phyloP scores from a whole-genome alignment of 2,113 vertebrate species.

The Leiothrix lutea region DNA sequence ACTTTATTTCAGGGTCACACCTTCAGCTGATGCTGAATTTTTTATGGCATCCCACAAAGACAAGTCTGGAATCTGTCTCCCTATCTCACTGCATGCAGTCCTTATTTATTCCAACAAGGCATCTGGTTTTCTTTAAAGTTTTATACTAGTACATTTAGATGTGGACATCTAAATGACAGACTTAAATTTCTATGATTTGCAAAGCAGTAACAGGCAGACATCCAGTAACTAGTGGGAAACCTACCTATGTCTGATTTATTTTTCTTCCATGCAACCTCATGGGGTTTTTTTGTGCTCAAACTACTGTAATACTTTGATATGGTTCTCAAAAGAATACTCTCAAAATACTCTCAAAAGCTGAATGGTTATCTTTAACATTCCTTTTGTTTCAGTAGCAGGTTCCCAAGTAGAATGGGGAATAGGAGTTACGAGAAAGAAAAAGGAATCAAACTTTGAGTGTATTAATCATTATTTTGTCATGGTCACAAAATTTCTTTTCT shows the following conservation, averaged over 20 bases:
- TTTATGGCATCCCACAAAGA: background rate
- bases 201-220: background rate
- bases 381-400: background rate
- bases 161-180: background rate
- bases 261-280: background rate
- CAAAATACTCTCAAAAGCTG: too few species aligned
- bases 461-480: background rate
- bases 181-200: background rate
- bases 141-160: background rate
- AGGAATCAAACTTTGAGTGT: background rate
- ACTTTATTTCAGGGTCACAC: background rate
- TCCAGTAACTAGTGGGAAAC: background rate
- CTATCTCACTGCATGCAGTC: background rate
- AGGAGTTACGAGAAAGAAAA: background rate
- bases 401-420: background rate
- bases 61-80: background rate
- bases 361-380: background rate
- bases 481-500: background rate
- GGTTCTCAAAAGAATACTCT: background rate
- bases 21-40: background rate
- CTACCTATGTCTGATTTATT: background rate
- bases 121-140: background rate
- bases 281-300: background rate
- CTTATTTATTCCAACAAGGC: background rate
- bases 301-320: background rate